phyloP scores from a whole-genome alignment of 2,113 vertebrate species.

The Malurus alboscapulatus region DNA sequence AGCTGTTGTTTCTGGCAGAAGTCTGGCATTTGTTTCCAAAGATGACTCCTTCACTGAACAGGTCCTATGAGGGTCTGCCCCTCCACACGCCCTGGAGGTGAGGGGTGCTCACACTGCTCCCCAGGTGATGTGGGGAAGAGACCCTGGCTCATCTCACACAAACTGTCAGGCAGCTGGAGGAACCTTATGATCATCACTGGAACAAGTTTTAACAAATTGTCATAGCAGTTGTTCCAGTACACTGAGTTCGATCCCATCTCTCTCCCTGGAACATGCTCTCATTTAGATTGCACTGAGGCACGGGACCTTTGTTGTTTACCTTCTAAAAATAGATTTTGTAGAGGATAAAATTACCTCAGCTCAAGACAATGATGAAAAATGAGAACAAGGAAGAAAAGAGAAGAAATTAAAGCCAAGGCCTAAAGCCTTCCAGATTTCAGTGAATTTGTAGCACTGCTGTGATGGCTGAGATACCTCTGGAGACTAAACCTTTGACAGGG shows the following conservation, averaged over 20 bases:
- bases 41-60: neutral
- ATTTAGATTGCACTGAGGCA: slow-evolving; percentile 12
- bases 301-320: slow-evolving; percentile 13
- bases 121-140: neutral
- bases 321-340: slow-evolving; percentile 37
- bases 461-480: slow-evolving; percentile 15
- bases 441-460: neutral
- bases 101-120: neutral
- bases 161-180: neutral
- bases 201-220: slow-evolving; percentile 51
- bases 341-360: slow-evolving; percentile 34
- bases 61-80: accelerated
- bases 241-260: neutral
- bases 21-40: neutral
- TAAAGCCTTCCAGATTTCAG: neutral
- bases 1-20: neutral
- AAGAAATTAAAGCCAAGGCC: slow-evolving; percentile 18
- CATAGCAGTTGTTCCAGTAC: slow-evolving; percentile 51
- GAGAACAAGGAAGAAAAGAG: slow-evolving; percentile 10
- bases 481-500: slow-evolving; percentile 36
- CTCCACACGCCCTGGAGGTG: accelerated
- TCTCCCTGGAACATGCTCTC: slow-evolving; percentile 30
- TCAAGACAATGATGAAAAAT: neutral
- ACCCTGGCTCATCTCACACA: neutral
- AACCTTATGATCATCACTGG: neutral